phyloP scores from a whole-genome alignment of 2,888 invertebrate species.

The Margaritifera margaritifera region DNA sequence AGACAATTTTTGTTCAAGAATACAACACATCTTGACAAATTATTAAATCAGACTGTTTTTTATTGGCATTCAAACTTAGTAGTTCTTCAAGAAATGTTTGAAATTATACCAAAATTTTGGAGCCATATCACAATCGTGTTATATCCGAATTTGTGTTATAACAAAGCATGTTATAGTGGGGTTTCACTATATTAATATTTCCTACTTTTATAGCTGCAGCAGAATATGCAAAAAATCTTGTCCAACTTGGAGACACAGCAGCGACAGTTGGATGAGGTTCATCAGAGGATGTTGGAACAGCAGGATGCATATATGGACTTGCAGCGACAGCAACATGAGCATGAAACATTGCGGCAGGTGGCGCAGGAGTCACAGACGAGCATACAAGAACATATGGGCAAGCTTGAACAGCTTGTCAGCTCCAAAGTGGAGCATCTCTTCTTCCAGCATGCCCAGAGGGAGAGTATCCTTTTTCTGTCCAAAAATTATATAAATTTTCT shows the following conservation, averaged over 20 bases:
- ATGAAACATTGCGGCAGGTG: conserved; percentile 55
- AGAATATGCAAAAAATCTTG: conserved; percentile 50
- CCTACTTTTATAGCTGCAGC: conserved; percentile 49
- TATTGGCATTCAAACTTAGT: too few relatives aligned
- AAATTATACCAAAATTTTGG: too few relatives aligned
- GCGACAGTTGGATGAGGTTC: conserved; percentile 56
- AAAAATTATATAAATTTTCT: background rate
- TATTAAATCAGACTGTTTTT: too few relatives aligned
- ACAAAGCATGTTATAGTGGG: too few relatives aligned
- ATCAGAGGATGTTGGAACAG: conserved; percentile 59
- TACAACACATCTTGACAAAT: too few relatives aligned
- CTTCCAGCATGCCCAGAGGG: conserved; percentile 60
- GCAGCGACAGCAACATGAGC: conserved; percentile 55
- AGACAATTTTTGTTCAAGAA: too few relatives aligned
- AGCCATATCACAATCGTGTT: too few relatives aligned
- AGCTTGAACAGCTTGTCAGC: conserved; percentile 61
- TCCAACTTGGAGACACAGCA: conserved; percentile 60
- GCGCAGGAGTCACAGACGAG: conserved; percentile 51
- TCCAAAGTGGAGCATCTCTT: conserved; percentile 63
- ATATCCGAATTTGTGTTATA: too few relatives aligned
- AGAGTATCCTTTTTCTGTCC: conserved; percentile 64
- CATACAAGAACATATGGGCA: conserved; percentile 63
- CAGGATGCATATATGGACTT: conserved; percentile 58
- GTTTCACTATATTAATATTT: background rate
- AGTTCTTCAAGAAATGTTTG: too few relatives aligned